phyloP scores from a whole-genome alignment of 2,113 vertebrate species.

The Aegotheles bennettii region DNA sequence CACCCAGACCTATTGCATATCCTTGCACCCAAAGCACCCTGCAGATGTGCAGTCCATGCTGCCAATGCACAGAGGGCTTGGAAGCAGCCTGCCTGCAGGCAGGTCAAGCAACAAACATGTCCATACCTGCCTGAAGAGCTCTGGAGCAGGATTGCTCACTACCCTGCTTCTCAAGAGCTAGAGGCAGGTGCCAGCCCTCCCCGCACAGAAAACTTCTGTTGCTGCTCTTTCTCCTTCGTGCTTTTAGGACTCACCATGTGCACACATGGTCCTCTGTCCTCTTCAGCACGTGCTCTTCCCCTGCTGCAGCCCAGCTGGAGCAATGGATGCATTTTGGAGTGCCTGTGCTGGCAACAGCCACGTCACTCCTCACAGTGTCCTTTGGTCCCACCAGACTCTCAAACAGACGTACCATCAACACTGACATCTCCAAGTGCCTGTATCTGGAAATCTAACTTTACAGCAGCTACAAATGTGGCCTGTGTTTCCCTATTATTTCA shows the following conservation, averaged over 20 bases:
- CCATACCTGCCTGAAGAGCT: background rate
- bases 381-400: background rate
- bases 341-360: fast-evolving
- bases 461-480: background rate
- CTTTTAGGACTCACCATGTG: background rate
- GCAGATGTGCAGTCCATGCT: fast-evolving
- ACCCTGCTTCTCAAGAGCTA: background rate
- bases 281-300: background rate
- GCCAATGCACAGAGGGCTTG: background rate
- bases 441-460: background rate
- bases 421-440: background rate
- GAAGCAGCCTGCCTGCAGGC: background rate
- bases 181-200: background rate
- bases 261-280: no score
- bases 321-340: background rate
- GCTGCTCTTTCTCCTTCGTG: background rate
- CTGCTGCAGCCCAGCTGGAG: background rate
- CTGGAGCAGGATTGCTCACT: no score
- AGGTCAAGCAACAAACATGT: background rate
- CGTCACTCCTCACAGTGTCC: background rate
- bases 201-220: background rate
- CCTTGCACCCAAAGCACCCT: background rate
- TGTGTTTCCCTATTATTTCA: background rate
- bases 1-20: background rate
- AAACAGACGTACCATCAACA: no score